Evolutionary conservation across 92 coral and sea anemone genomes (phyloP), one percentile per base, ranked within the genome.

Genomic region (Zoanthus solanderi): DNA sequence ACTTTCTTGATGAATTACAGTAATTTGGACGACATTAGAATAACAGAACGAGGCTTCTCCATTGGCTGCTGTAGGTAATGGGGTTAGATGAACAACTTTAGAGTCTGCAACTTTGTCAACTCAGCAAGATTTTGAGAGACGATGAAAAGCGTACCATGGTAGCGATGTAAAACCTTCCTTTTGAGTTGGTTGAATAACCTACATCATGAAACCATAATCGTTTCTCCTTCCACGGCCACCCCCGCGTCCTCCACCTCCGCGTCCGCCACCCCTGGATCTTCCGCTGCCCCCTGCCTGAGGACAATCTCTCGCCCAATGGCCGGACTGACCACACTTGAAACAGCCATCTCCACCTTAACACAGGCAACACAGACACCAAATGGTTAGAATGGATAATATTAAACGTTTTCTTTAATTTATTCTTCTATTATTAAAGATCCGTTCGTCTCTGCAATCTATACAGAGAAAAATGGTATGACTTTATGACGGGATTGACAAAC

Each of bases 271-370:
- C 31, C 98, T 85, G 6, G 83, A 84, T 30, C 95, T 92, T 65
- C 96, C 89, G 61, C 92, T 91, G 61, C 94, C 95, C 16, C 96
- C 96, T 28, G 92, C 90, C 81, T 92, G 84, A 53, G 99, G 99
- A 72, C 99, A 96, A 60, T 96, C 99, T 9, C 99, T 93, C 42
- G 99, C 95, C 85, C 94, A 96, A 87, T 96, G 99, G 53, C 99
- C 99, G 29, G 80, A 86, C 52, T 94, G 93, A 34, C 99, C 99
- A 76, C 99, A 96, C 87, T 96, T 96, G 94, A 84, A 96, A 78
- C 99, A 96, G 18, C 98, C 97, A 63, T 88, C 96, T 80, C 94
- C 95, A 23, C 98, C 98, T 96, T 75, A 4, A 61, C 79, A 90
- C 10, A 65, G 29, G 45, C 66, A 53, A 44, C 34, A 76, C 4